phyloP scores from a whole-genome alignment of 1,140 invertebrate species.

The Sminthurides bifidus region DNA sequence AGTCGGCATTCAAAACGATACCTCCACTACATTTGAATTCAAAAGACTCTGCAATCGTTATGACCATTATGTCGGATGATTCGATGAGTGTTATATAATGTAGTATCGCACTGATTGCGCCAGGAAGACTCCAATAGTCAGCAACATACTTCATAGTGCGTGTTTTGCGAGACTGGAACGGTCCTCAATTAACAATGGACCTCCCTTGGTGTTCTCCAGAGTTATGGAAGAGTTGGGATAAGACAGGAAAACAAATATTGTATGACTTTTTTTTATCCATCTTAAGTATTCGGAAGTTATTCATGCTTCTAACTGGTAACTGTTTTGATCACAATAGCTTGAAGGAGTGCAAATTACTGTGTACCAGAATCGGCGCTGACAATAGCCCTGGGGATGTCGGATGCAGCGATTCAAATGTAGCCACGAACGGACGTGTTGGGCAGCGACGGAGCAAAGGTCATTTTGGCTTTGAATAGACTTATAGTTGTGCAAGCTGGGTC shows the following conservation, averaged over 20 bases:
- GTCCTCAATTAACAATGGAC: no score
- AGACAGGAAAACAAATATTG: conserved; percentile 51
- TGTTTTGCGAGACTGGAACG: no score
- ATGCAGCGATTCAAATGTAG: background rate
- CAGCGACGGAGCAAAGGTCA: background rate
- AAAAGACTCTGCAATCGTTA: background rate
- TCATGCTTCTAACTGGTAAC: background rate
- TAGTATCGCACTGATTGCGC: no score
- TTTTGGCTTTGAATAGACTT: background rate
- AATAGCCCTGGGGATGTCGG: background rate
- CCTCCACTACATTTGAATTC: no score
- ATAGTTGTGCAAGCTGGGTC: background rate
- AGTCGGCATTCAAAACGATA: no score
- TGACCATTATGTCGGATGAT: background rate
- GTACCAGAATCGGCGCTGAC: background rate
- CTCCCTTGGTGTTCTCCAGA: conserved; percentile 37
- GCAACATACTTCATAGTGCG: no score
- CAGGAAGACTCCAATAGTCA: no score
- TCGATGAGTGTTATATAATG: background rate
- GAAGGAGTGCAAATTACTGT: conserved; percentile 9
- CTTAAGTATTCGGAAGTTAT: background rate
- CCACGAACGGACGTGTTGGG: background rate
- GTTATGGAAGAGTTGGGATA: conserved; percentile 54
- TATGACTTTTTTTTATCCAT: conserved; percentile 33
- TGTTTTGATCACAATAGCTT: no score